Percentiles rank a stretch among this genome's conserved stretches.
Conservation (phyloP, 1,140 invertebrate genomes). For the Drosophila micromelanica region DNA sequence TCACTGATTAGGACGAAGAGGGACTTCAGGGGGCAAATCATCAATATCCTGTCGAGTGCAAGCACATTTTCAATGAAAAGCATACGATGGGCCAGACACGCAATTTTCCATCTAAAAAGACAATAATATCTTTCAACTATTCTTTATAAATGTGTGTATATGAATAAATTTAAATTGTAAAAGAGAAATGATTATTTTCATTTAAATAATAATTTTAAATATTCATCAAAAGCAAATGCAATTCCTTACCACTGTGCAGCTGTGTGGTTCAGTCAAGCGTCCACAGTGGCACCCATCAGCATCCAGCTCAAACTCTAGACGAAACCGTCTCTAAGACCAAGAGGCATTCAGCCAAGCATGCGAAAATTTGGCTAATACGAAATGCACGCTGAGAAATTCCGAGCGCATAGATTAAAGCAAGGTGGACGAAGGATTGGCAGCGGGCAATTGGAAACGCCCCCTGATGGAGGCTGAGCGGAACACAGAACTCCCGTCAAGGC, state of each 20-base stretch:
- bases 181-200: too few species aligned
- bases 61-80: constrained; percentile 44
- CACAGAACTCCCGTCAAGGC: constrained; percentile 29
- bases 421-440: constrained; percentile 20
- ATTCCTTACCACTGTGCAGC: constrained; percentile 37
- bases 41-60: constrained; percentile 71
- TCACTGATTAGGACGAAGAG: neutral
- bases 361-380: constrained; percentile 79
- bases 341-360: constrained; percentile 68
- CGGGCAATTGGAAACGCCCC: neutral
- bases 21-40: constrained; percentile 36
- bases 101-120: neutral
- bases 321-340: constrained; percentile 26
- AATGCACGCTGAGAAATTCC: constrained; percentile 78
- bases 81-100: constrained; percentile 34
- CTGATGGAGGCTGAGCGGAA: neutral
- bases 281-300: constrained; percentile 21
- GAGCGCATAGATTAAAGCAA: constrained; percentile 75
- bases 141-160: too few species aligned
- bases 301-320: neutral
- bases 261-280: constrained; percentile 50
- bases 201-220: too few species aligned
- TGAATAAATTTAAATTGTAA: too few species aligned
- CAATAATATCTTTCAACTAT: too few species aligned
- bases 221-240: neutral